Base-by-base conservation (phyloP, 2,888 invertebrate species). In the Epistrophella euchroma region DNA sequence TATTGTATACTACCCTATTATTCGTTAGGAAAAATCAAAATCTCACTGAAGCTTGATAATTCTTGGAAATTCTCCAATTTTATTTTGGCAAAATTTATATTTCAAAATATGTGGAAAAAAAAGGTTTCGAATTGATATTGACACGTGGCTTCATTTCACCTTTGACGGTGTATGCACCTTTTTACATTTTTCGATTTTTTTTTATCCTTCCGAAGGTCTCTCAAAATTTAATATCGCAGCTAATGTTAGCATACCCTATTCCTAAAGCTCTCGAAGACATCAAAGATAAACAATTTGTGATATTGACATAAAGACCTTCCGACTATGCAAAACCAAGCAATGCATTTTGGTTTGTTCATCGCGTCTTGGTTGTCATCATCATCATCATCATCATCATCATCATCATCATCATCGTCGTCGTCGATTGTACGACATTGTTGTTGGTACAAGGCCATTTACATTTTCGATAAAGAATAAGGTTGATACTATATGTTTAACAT, bases 221-320 rank as follows among this genome's bases (percentile, higher is more conserved):
- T 15, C 4, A 28, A n/a, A 28, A 28, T 25, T 25, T 52, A 2
- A 15, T 15, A 25, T 25, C 25, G n/a, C 22, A 1, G 13, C 2
- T 17, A 10, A 25, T 4, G n/a, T 43, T 17, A 28, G 10, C 28
- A 32, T 32, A 45, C 47, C 64, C 64, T 64, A 64, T 28, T 32
- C 45, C 73, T 60, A 60, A 78, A 77, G 73, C 64, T 76, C 71
- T 81, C 32, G 73, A 81, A 62, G 77, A 86, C 81, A 77, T n/a
- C 70, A 77, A 74, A 86, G 81, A 86, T 86, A 77, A 81, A 86
- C 77, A 81, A 85, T 76, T 76, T 81, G 85, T 62, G 81, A 86
- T 86, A 81, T 86, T 86, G 85, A 81, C 85, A 86, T 86, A 77
- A 86, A 81, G 85, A 70, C 73, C 73, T 78, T 78, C 77, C 72